phyloP scores from a whole-genome alignment of 2,888 invertebrate species.

The Rotaria sp. region DNA sequence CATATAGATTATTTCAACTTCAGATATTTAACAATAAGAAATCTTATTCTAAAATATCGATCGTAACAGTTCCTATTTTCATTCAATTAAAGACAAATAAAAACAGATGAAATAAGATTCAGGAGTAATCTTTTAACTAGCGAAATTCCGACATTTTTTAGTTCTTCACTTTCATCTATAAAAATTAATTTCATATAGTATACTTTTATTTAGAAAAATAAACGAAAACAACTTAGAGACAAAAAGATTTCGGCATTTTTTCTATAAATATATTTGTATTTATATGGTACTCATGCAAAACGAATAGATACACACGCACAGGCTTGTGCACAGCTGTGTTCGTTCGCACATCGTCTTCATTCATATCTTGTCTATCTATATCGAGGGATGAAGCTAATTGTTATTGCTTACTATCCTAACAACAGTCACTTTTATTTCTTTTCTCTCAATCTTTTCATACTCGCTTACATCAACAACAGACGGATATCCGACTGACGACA shows the following conservation, averaged over 20 bases:
- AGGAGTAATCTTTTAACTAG: no score
- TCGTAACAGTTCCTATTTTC: no score
- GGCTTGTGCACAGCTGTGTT: not conserved
- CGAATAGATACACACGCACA: not conserved
- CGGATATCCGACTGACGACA: constrained; percentile 24
- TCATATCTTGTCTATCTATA: constrained; percentile 10
- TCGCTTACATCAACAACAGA: constrained; percentile 22
- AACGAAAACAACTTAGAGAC: no score
- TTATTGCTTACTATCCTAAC: constrained; percentile 19
- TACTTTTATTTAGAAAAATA: no score
- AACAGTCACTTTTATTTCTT: constrained; percentile 22
- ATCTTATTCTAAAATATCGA: no score
- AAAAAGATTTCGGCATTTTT: not conserved
- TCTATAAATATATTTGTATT: not conserved
- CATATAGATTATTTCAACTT: not conserved
- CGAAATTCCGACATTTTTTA: no score
- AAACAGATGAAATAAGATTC: no score
- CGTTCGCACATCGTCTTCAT: constrained; percentile 18
- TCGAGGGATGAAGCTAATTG: constrained; percentile 24
- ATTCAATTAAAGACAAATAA: no score
- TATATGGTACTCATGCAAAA: not conserved
- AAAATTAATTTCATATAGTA: no score
- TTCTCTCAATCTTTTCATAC: constrained; percentile 22
- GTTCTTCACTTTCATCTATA: no score
- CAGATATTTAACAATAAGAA: not conserved